Base-by-base conservation (phyloP, 2,888 invertebrate species). In the Phragmatobia fuliginosa region DNA sequence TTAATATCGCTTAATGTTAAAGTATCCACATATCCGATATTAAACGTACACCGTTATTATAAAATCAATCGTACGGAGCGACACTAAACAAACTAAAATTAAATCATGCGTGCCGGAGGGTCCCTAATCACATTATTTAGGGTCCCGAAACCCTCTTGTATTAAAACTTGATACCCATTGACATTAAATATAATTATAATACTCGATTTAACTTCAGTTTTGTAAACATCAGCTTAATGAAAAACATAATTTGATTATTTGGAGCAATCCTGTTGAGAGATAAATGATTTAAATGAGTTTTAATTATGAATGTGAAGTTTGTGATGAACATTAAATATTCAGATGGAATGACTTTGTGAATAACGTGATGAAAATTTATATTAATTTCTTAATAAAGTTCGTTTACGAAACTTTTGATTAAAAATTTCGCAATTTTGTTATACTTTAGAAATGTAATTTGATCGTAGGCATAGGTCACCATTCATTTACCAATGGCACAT, bases 151-250 rank as follows among this genome's bases (percentile, higher is more conserved):
- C 81, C 82, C 81, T 75, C 74, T 71, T 73, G 67, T 62, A 60
- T 49, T 73, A 62, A 63, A 66, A 45, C 52, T 71, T 68, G 65
- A 64, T 66, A 75, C 73, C 77, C 81, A 80, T 85, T 85, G 87
- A 87, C 83, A 80, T 75, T 83, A 87, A 91, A 90, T 88, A 84
- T 83, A 87, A 90, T 90, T 87, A 88, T 90, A 85, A 86, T 91
- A 82, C 87, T 82, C 91, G 87, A 91, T 92, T 92, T 88, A 88
- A 82, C 89, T 81, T 72, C 73, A 86, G 88, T 88, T 90, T 89
- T 85, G 86, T 83, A 89, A 90, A 91, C 90, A 89, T 78, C 79
- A 74, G 79, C 81, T 80, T 85, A 86, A 88, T 87, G 84, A 85
- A 85, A 85, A 71, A 79, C 81, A 81, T 85, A 83, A 83, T 77